These are phyloP conservation scores for Caenorhabditis angaria DNA, from an alignment of 2,888 invertebrate genomes.

Conservation along the genomic window DNA sequence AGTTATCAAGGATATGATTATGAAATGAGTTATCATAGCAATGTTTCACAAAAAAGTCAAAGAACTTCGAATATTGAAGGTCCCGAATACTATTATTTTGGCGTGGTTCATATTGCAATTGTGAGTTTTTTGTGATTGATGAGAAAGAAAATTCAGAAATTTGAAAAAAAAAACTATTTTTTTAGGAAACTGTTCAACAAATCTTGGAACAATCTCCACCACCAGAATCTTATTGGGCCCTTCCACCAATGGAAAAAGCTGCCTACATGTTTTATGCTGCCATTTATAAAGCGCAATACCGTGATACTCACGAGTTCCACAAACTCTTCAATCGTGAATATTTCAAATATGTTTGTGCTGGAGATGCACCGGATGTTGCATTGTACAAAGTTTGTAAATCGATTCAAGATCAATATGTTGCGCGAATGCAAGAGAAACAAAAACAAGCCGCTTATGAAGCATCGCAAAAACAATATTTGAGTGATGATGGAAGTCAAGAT, in stretches of 20 bases:
- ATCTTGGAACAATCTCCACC: conserved; percentile 47
- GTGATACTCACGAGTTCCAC: conserved; percentile 43
- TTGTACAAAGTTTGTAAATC: conserved; percentile 56
- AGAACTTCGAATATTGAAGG: conserved; percentile 7
- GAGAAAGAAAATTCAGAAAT: conserved; percentile 29
- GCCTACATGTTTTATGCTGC: conserved; percentile 60
- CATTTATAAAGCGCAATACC: conserved; percentile 49
- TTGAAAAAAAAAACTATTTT: conserved; percentile 3
- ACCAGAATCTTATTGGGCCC: conserved; percentile 32
- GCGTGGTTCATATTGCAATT: conserved; percentile 42
- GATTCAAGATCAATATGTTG: conserved; percentile 50
- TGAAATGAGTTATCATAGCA: conserved; percentile 25
- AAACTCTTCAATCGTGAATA: conserved; percentile 62
- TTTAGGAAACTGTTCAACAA: conserved; percentile 32
- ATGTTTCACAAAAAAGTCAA: neutral
- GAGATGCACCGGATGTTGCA: conserved; percentile 48
- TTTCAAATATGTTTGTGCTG: conserved; percentile 49
- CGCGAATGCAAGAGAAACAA: conserved; percentile 9
- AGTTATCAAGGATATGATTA: conserved; percentile 47
- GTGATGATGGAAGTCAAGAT: conserved; percentile 67
- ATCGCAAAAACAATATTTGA: conserved; percentile 59
- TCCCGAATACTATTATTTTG: conserved; percentile 43
- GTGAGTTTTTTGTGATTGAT: too few species aligned
- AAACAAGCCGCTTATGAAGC: conserved; percentile 51
- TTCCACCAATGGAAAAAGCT: conserved; percentile 55